Base-by-base conservation (phyloP, 2,797 vertebrate species). In the Xerus rutilus region DNA sequence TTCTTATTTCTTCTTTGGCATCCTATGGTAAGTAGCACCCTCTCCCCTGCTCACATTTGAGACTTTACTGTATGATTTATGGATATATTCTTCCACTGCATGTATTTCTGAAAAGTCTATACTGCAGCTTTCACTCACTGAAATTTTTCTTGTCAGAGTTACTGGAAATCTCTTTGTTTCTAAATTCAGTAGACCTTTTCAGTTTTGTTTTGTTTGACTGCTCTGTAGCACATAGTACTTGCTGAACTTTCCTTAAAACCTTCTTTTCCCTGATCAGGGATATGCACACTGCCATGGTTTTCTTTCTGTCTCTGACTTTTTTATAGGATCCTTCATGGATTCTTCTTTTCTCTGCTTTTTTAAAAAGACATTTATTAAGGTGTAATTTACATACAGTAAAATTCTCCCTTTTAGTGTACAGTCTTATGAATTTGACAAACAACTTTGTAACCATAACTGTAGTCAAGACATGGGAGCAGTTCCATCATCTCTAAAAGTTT, bases 171-270 rank as follows among this genome's bases (percentile, higher is more conserved):
- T 86, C 35, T 94, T 93, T 90, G 47, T 86, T 95, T 94, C 89
- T 94, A 79, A 92, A 91, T 89, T 43, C n/a, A 95, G 35, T 70
- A 82, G 54, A 25, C 28, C 76, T 52, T 90, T 86, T 79, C 49
- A 89, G 32, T 85, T 49, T 62, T 65, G 23, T 18, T 57, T 84
- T 65, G n/a, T 10, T 54, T 83, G 18, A 87, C 57, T 87, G 10
- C 14, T 49, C 32, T 86, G 11, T 83, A 93, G 49, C 23, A 39
- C 21, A 64, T 70, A 88, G 32, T 57, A 59, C 20, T 20, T 95
- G 5, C 73, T 90, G 62, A 74, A 49, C 28, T 52, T 6, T 65
- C 45, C 54, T 87, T 87, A 77, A 87, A 91, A 83, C 10, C 3
- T 93, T 87, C 21, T 13, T 73, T 87, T 86, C 52, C 82, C 49